Evolutionary conservation across 2,888 invertebrate genomes (phyloP), one percentile per base, ranked within the genome.

Genomic region (Lissocephala sabroskyi): DNA sequence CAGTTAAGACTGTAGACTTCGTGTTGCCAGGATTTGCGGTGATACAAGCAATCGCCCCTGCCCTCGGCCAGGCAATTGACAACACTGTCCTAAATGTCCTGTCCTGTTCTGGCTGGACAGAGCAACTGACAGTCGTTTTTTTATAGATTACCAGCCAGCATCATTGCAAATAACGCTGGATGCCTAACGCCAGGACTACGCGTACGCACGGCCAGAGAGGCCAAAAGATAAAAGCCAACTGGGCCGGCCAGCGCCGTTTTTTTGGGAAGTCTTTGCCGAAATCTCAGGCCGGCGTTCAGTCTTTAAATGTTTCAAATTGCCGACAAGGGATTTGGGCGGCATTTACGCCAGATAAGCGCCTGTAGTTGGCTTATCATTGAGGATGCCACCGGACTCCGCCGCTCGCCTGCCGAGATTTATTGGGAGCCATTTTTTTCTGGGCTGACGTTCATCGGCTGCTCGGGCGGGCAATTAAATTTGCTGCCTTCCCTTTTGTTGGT

Each of bases 291-390:
- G 4, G 4, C 43, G 11, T 4, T 11, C 11, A 58, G 68, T 67
- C 67, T 77, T 79, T 79, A 77, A 80, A 79, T 81, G 76, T 71
- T 81, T 80, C 66, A 78, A 79, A 80, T 81, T 70, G 79, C 71
- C 74, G 63, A 79, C 81, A 71, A 65, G 77, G 71, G 81, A 81
- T 79, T 81, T 76, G 59, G 59, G 52, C 57, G 65, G 73, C 62
- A 70, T 78, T 78, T 75, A 62, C 60, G 63, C 59, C 59, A 65
- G 80, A 79, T 78, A 78, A 78, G 80, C 67, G 60, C 56, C 62
- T 63, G 59, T 79, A 71, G 65, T 67, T 74, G 61, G 66, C 63
- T 79, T 77, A 79, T 79, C 79, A 77, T 52, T 51, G 56, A 73
- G 64, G 52, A 62, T 58, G 56, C 62, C 59, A 60, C 19, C 42